Evolutionary conservation across 2,797 vertebrate species (phyloP).

Genomic region (Alosa sapidissima): DNA sequence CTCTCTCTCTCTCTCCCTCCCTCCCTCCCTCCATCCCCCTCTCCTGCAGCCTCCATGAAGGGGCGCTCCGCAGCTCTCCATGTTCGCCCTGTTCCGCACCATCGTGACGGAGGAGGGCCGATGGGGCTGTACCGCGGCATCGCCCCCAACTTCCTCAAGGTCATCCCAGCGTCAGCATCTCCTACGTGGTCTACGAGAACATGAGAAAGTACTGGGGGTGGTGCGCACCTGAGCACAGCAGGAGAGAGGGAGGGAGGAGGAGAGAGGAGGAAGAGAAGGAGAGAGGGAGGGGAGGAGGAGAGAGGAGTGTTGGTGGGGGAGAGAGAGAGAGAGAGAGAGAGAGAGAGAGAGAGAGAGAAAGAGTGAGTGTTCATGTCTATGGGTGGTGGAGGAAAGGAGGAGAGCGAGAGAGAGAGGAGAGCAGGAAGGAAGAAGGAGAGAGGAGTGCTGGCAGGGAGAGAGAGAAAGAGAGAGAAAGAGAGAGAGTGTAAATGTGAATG

Average conservation of each 20-base stretch:
- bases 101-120: conserved; percentile 89
- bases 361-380: not conserved
- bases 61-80: conserved; percentile 82
- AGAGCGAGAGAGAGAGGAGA: conserved; percentile 3
- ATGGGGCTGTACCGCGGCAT: conserved; percentile 93
- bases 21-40: conserved; percentile 23
- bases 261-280: not conserved
- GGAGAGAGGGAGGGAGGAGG: not conserved
- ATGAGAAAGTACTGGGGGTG: conserved; percentile 85
- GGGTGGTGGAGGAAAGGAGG: not conserved
- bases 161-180: conserved; percentile 95
- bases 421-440: not conserved
- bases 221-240: conserved; percentile 42
- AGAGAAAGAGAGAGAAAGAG: not conserved
- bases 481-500: not conserved
- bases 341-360: not conserved
- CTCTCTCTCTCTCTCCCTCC: not conserved
- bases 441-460: too few species aligned
- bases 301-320: not conserved
- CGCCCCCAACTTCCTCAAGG: conserved; percentile 97
- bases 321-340: not conserved
- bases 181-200: conserved; percentile 95
- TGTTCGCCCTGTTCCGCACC: conserved; percentile 82
- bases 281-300: conserved; percentile 9
- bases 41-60: conserved; percentile 78